Base-by-base conservation (phyloP, 1,140 invertebrate species). In the Adoxophyes honmai region DNA sequence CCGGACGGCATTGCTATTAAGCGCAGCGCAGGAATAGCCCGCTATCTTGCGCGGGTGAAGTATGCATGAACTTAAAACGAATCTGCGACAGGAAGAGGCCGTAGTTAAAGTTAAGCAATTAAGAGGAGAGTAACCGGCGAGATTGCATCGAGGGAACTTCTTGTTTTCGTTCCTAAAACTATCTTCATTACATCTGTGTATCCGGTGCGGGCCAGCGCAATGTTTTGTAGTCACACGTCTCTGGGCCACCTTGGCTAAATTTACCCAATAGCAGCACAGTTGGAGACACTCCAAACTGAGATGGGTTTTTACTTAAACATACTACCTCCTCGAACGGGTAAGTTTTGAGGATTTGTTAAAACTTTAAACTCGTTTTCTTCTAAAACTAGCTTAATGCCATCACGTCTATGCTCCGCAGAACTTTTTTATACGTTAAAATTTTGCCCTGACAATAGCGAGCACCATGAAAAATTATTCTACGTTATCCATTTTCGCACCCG, bases 101-200 rank as follows among this genome's bases (percentile, higher is more conserved):
- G 62, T 59, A 70, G 73, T 73, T 79, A 82, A 86, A 86, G 73
- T 86, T 82, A 78, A 77, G 77, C 79, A 86, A 85, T 86, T 85
- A 86, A 85, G 83, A 85, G 78, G 80, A 77, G 73, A 68, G 72
- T 74, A 78, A 77, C 72, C 75, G 72, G 64, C 68, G 75, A 79
- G 78, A 83, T 83, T 83, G 83, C 77, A 77, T 73, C 68, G 67
- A 62, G 69, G 74, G 55, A 84, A 86, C 75, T 86, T 77, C 67
- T 76, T 78, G 81, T 83, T 82, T 85, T 80, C 68, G 62, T 70
- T 76, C 70, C 70, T 68, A 73, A 81, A 86, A 86, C 83, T 86
- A 86, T 82, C 79, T 82, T 77, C 79, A 83, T 84, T 86, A 81
- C 78, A 28, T 28, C 21, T 28, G 21, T 28, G 21, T 28, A 28